Percentiles rank a stretch among this genome's conserved stretches.
Evolutionary conservation across 37 sponge, comb jelly and placozoan genomes (phyloP).

Genomic region (Aplysina aerophoba): DNA sequence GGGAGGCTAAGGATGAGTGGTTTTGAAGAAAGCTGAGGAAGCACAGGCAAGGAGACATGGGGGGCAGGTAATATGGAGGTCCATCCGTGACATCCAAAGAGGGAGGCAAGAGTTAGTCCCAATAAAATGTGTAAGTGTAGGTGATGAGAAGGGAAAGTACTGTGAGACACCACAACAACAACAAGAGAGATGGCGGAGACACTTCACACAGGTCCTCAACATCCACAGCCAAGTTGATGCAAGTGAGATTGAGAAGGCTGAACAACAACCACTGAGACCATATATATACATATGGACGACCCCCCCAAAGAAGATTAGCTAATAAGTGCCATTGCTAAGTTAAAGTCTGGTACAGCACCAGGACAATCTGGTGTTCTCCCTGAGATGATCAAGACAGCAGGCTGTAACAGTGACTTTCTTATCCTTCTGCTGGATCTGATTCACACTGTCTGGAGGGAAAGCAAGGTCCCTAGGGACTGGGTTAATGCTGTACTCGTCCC

Average conservation of each 20-base stretch:
- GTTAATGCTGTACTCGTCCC: not conserved
- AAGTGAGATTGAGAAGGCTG: not conserved
- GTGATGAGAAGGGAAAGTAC: conserved; percentile 21
- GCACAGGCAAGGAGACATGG: conserved; percentile 25
- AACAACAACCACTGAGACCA: not conserved
- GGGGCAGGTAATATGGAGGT: conserved; percentile 26
- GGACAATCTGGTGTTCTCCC: too few species aligned
- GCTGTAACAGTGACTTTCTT: not conserved
- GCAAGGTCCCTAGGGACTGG: not conserved
- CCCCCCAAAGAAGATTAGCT: not conserved
- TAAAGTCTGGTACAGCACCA: not conserved
- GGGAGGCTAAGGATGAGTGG: conserved; percentile 28
- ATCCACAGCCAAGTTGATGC: not conserved
- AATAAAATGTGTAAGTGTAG: not conserved
- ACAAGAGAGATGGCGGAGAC: conserved; percentile 1
- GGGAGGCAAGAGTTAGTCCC: conserved; percentile 42
- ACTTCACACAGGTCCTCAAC: not conserved
- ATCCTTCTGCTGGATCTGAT: not conserved
- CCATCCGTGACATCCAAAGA: conserved; percentile 37
- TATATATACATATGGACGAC: not conserved
- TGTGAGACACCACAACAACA: conserved; percentile 9
- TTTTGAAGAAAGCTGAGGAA: conserved; percentile 40
- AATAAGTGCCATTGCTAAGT: not conserved
- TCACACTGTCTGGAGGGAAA: not conserved
- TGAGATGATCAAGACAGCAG: not conserved